These are phyloP conservation scores for Pedicia rivosa DNA, from an alignment of 2,888 invertebrate species.

Conservation along the genomic window DNA sequence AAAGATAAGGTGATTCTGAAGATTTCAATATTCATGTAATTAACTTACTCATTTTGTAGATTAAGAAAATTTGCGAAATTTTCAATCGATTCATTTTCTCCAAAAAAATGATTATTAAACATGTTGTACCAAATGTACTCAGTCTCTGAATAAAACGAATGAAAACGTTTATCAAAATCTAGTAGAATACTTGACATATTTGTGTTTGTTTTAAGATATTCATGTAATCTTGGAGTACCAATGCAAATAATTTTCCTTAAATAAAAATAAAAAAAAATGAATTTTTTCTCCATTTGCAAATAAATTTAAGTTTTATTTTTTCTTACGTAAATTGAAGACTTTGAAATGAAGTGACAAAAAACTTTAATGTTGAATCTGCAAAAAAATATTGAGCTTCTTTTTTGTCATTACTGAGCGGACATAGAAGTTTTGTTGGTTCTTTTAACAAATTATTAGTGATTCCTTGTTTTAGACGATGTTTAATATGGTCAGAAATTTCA, in stretches of 20 bases:
- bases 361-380: conserved; percentile 44
- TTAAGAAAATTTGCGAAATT: conserved; percentile 46
- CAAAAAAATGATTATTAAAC: conserved; percentile 80
- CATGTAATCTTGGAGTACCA: conserved; percentile 70
- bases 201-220: conserved; percentile 32
- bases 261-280: conserved; percentile 13
- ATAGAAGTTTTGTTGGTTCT: conserved; percentile 50
- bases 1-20: background rate
- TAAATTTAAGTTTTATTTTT: background rate
- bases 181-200: conserved; percentile 44
- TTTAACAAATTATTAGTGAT: conserved; percentile 40
- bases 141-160: conserved; percentile 42
- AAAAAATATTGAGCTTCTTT: conserved; percentile 84
- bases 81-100: conserved; percentile 36
- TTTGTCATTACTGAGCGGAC: conserved; percentile 53
- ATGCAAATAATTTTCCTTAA: conserved; percentile 64
- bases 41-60: conserved; percentile 31
- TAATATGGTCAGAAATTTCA: conserved; percentile 28
- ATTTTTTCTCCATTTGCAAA: background rate
- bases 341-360: conserved; percentile 44
- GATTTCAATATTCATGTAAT: background rate
- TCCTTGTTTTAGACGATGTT: conserved; percentile 36
- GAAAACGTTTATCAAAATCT: conserved; percentile 65
- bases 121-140: conserved; percentile 75
- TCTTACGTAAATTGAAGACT: conserved; percentile 40